phyloP scores from a whole-genome alignment of 2,888 invertebrate genomes.

The Gymnoscelis rufifasciata region DNA sequence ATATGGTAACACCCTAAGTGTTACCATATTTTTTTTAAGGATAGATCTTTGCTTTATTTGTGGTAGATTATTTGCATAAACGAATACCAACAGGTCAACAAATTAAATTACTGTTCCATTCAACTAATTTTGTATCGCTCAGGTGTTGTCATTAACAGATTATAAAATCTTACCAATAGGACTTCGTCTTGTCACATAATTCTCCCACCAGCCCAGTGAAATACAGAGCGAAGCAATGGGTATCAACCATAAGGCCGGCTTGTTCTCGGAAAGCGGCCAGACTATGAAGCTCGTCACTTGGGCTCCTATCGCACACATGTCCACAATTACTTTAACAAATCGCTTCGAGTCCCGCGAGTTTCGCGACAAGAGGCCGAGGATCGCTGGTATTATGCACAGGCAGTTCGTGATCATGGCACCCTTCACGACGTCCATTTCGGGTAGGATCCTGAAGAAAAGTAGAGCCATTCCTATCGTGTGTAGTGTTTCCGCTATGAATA shows the following conservation, averaged over 20 bases:
- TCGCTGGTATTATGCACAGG: slow-evolving; percentile 93
- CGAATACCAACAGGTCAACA: too few species aligned
- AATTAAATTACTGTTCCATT: too few species aligned
- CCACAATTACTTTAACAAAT: slow-evolving; percentile 87
- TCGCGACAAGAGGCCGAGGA: slow-evolving; percentile 87
- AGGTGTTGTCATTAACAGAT: background rate
- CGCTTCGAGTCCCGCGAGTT: slow-evolving; percentile 89
- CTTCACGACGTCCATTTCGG: slow-evolving; percentile 95
- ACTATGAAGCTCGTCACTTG: slow-evolving; percentile 95
- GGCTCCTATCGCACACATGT: slow-evolving; percentile 90
- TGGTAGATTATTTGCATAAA: too few species aligned
- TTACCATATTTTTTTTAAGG: too few species aligned
- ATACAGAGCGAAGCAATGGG: slow-evolving; percentile 91
- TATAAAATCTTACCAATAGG: slow-evolving; percentile 82
- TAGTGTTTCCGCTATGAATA: slow-evolving; percentile 91
- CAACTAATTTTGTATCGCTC: too few species aligned
- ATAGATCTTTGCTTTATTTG: too few species aligned
- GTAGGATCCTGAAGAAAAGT: slow-evolving; percentile 92
- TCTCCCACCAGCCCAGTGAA: slow-evolving; percentile 99
- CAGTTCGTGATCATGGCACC: slow-evolving; percentile 98
- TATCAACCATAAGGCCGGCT: slow-evolving; percentile 89
- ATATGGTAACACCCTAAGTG: background rate
- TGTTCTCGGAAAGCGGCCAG: slow-evolving; percentile 91
- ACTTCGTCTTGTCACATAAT: slow-evolving; percentile 93
- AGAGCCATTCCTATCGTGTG: slow-evolving; percentile 93